Percentiles rank a stretch among this genome's conserved stretches.
These are phyloP conservation scores for Noturus placidus DNA, from an alignment of 2,113 vertebrate species.

Conservation along the genomic window DNA sequence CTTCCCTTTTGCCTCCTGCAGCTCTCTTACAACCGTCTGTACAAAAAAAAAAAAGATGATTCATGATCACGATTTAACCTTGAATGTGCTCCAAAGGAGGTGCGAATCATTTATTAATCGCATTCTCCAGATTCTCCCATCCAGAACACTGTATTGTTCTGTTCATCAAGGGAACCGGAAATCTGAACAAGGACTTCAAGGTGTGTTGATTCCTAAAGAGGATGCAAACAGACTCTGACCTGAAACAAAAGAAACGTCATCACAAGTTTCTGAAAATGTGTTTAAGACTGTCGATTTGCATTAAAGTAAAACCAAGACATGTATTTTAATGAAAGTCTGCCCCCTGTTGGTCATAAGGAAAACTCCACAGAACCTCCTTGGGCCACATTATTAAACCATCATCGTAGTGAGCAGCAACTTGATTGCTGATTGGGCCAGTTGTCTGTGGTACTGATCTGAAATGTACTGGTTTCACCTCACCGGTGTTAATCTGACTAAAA, in stretches of 20 bases:
- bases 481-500: background rate
- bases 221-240: background rate
- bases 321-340: conserved; percentile 63
- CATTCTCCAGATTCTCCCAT: conserved; percentile 3
- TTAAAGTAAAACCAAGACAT: background rate
- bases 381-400: background rate
- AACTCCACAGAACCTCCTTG: background rate
- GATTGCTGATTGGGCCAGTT: background rate
- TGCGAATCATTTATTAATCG: conserved; percentile 43
- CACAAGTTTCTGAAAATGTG: background rate
- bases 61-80: conserved; percentile 15
- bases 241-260: background rate
- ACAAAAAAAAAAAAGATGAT: background rate
- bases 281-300: conserved; percentile 49
- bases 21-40: background rate
- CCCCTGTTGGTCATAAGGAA: conserved; percentile 63
- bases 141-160: background rate
- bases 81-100: background rate
- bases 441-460: background rate
- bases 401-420: background rate
- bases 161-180: background rate
- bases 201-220: background rate
- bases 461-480: background rate
- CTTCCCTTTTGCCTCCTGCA: background rate
- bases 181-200: background rate